Conservation (phyloP, 1,140 invertebrate species). For the Solenopsis fugax region DNA sequence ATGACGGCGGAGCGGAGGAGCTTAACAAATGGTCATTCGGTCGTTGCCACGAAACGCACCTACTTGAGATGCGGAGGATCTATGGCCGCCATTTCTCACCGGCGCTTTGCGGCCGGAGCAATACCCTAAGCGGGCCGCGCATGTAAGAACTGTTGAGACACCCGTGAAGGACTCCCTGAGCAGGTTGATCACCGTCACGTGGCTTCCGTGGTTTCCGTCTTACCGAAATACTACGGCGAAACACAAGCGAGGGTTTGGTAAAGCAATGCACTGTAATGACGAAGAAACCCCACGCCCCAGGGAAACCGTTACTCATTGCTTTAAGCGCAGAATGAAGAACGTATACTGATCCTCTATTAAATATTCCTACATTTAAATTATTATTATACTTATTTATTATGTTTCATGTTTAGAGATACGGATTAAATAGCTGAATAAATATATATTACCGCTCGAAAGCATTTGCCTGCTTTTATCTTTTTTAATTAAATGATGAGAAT, state of each 20-base stretch:
- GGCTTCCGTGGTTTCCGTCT: conserved; percentile 41
- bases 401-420: neutral
- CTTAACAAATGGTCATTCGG: conserved; percentile 81
- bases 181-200: conserved; percentile 82
- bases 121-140: conserved; percentile 73
- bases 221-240: conserved; percentile 54
- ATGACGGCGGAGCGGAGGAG: conserved; percentile 72
- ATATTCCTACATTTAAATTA: neutral
- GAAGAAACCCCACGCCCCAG: neutral
- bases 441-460: neutral
- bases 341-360: neutral
- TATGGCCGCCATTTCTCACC: conserved; percentile 83
- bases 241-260: conserved; percentile 10
- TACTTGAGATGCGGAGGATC: conserved; percentile 82
- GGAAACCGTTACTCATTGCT: neutral
- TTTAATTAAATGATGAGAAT: no score
- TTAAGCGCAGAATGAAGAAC: neutral
- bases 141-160: conserved; percentile 75
- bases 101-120: conserved; percentile 76
- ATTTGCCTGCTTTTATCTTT: no score
- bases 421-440: neutral
- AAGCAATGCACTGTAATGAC: conserved; percentile 40
- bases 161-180: conserved; percentile 65
- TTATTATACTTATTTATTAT: neutral
- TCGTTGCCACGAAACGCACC: conserved; percentile 70